Evolutionary conservation across 2,113 vertebrate genomes (phyloP).

Genomic region (Myiagra hebetior): DNA sequence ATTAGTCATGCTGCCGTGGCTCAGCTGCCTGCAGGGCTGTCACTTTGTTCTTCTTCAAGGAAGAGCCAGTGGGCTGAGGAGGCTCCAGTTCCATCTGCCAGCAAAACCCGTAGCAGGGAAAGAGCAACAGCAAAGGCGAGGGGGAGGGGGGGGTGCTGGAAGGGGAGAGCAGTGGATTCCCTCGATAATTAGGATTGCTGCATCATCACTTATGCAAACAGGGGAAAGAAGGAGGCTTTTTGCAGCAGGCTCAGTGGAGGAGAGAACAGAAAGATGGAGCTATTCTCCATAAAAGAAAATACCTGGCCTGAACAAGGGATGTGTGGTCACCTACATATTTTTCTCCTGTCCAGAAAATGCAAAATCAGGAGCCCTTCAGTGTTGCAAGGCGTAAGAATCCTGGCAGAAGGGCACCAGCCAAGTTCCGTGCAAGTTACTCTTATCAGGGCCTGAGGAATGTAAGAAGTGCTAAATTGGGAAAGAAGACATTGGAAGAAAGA

Average conservation of each 20-base stretch:
- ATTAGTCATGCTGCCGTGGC: not conserved
- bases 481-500: too few relatives aligned
- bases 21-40: conserved; percentile 59
- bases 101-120: conserved; percentile 28
- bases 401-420: too few relatives aligned
- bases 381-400: too few relatives aligned
- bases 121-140: conserved; percentile 50
- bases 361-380: not conserved
- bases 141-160: not conserved
- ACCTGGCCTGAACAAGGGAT: not conserved
- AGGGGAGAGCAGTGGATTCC: conserved; percentile 10
- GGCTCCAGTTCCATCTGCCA: conserved; percentile 53
- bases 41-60: conserved; percentile 62
- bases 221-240: not conserved
- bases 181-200: conserved; percentile 32
- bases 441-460: too few relatives aligned
- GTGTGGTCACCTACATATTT: not conserved
- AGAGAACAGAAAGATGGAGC: not conserved
- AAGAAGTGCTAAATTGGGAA: too few relatives aligned
- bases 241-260: not conserved
- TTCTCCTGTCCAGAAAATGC: not conserved
- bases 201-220: conserved; percentile 48
- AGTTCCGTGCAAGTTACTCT: too few relatives aligned
- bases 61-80: conserved; percentile 64
- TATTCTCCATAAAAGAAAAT: not conserved